phyloP scores from a whole-genome alignment of 2,888 invertebrate genomes.

The Malthinus seriepunctatus region DNA sequence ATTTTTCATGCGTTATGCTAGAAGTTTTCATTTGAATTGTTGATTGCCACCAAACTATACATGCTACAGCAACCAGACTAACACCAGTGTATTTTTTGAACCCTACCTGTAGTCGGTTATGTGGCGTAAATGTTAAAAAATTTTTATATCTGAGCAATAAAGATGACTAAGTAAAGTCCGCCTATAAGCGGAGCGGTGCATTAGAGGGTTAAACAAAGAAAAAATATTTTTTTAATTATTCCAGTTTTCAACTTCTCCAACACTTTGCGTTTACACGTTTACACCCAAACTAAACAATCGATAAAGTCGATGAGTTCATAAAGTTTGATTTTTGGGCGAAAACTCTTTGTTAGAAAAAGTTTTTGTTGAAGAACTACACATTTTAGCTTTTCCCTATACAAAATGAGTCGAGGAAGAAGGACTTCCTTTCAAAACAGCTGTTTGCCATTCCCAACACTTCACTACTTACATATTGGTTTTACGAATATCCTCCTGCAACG shows the following conservation, averaged over 20 bases:
- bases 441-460: conserved; percentile 1
- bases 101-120: too few relatives aligned
- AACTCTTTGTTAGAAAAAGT: neutral
- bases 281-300: neutral
- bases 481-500: neutral
- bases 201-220: conserved; percentile 3
- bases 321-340: neutral
- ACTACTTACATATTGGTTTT: conserved; percentile 1
- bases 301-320: neutral
- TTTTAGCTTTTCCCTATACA: neutral
- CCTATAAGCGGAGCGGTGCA: too few relatives aligned
- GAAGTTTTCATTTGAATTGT: too few relatives aligned
- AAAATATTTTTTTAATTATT: conserved; percentile 4
- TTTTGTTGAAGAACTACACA: neutral
- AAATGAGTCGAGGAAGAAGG: neutral
- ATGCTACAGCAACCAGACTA: too few relatives aligned
- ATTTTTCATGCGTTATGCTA: too few relatives aligned
- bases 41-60: too few relatives aligned
- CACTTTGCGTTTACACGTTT: neutral
- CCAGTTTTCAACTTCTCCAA: neutral
- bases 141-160: too few relatives aligned
- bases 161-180: too few relatives aligned
- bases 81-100: too few relatives aligned
- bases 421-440: conserved; percentile 5
- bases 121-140: too few relatives aligned